phyloP scores from a whole-genome alignment of 2,888 invertebrate genomes.

The Troides helena region DNA sequence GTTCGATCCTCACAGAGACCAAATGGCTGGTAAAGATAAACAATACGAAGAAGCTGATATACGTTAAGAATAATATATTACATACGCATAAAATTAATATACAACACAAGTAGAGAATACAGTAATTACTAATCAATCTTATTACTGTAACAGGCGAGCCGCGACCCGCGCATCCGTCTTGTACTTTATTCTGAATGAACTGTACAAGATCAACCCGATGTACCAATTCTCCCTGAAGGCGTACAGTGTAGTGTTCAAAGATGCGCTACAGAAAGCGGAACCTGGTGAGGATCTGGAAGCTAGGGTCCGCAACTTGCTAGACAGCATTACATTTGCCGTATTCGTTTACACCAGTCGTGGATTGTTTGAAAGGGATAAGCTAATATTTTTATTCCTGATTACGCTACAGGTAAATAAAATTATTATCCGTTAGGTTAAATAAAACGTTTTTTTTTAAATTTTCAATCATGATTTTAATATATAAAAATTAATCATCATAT shows the following conservation, averaged over 20 bases:
- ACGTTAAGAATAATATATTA: too few species aligned
- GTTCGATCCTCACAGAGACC: too few species aligned
- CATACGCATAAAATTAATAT: too few species aligned
- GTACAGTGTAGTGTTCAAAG: slow-evolving; percentile 94
- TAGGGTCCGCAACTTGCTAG: slow-evolving; percentile 88
- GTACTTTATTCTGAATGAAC: slow-evolving; percentile 95
- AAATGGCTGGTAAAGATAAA: too few species aligned
- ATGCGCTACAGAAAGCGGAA: slow-evolving; percentile 86
- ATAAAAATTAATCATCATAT: not conserved
- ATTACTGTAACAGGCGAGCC: slow-evolving; percentile 79
- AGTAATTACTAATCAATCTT: too few species aligned
- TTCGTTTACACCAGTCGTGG: slow-evolving; percentile 94
- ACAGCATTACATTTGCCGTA: slow-evolving; percentile 92
- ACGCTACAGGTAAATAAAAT: slow-evolving; percentile 83
- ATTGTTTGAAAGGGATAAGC: slow-evolving; percentile 94
- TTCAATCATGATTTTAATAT: not conserved
- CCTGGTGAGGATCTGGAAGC: slow-evolving; percentile 84
- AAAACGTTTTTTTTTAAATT: not conserved
- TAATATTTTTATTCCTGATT: slow-evolving; percentile 94
- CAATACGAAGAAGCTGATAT: too few species aligned
- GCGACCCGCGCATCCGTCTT: slow-evolving; percentile 92
- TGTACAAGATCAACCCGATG: slow-evolving; percentile 95
- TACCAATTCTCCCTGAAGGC: slow-evolving; percentile 98
- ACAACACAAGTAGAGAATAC: too few species aligned
- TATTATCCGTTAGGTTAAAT: not conserved